Percentiles rank a stretch among this genome's conserved stretches.
These are phyloP conservation scores for Ceratoteleas bidentatus DNA, from an alignment of 1,140 invertebrate genomes.

Conservation along the genomic window DNA sequence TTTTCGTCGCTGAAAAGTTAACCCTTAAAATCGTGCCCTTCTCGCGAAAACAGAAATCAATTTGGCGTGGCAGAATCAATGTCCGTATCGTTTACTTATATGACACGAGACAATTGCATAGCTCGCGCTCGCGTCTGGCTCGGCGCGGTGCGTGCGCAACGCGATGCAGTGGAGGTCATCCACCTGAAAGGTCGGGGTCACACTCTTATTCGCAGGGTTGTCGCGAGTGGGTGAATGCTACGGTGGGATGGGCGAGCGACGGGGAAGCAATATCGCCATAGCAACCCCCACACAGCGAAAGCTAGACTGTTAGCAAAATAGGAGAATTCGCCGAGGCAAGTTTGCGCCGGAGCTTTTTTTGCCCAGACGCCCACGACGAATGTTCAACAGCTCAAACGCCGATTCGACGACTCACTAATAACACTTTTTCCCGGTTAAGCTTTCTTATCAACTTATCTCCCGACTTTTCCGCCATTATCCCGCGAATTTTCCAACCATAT, in stretches of 20 bases:
- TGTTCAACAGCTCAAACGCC: too few species aligned
- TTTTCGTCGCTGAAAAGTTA: too few species aligned
- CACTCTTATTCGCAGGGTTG: slow-evolving; percentile 73
- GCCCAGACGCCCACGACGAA: slow-evolving; percentile 7
- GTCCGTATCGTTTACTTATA: slow-evolving; percentile 42
- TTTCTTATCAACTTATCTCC: too few species aligned
- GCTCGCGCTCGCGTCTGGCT: slow-evolving; percentile 46
- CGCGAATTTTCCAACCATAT: too few species aligned
- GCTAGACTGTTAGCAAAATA: slow-evolving; percentile 76
- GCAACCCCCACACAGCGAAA: slow-evolving; percentile 80
- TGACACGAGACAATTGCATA: slow-evolving; percentile 62
- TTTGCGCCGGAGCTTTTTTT: slow-evolving; percentile 22
- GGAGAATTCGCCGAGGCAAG: slow-evolving; percentile 40
- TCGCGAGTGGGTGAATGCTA: slow-evolving; percentile 48
- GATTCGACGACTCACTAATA: too few species aligned
- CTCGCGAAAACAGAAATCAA: slow-evolving; percentile 7
- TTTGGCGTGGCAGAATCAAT: slow-evolving; percentile 57
- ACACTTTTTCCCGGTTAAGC: too few species aligned
- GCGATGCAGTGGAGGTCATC: slow-evolving; percentile 81
- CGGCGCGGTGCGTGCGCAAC: slow-evolving; percentile 71
- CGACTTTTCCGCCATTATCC: too few species aligned
- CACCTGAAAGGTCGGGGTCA: slow-evolving; percentile 82
- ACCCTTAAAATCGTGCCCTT: background rate
- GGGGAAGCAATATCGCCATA: slow-evolving; percentile 74
- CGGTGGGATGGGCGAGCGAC: slow-evolving; percentile 38